phyloP scores from a whole-genome alignment of 2,888 invertebrate species.

The Thymelicus acteon region DNA sequence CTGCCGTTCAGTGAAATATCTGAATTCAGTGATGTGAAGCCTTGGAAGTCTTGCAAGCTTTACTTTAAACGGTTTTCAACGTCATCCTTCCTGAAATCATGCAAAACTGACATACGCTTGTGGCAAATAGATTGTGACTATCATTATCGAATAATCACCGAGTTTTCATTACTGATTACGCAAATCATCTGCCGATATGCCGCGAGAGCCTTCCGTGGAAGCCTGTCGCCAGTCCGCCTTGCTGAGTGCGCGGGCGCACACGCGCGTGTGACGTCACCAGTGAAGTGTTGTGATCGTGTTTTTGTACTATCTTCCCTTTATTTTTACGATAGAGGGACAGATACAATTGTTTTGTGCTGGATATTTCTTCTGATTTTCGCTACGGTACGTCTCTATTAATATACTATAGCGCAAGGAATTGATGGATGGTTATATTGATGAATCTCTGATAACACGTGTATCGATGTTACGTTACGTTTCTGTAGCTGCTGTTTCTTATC shows the following conservation, averaged over 20 bases:
- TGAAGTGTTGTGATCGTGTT: slow-evolving; percentile 58
- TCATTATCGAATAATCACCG: slow-evolving; percentile 41
- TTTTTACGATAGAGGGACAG: slow-evolving; percentile 71
- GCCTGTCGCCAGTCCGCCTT: slow-evolving; percentile 64
- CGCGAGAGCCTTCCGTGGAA: slow-evolving; percentile 48
- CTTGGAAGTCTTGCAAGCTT: too few species aligned
- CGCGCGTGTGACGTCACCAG: slow-evolving; percentile 52
- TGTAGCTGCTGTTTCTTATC: slow-evolving; percentile 30
- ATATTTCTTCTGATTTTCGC: slow-evolving; percentile 57
- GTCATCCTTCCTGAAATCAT: not conserved
- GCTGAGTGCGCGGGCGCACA: slow-evolving; percentile 70
- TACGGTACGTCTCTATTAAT: slow-evolving; percentile 47
- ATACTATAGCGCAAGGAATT: not conserved
- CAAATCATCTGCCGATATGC: slow-evolving; percentile 44
- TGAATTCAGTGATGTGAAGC: too few species aligned
- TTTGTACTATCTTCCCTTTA: slow-evolving; percentile 72
- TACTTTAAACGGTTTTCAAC: not conserved
- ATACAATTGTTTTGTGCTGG: slow-evolving; percentile 55
- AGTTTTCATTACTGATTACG: slow-evolving; percentile 42
- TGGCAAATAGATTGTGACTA: slow-evolving; percentile 9
- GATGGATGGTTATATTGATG: slow-evolving; percentile 42
- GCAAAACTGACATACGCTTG: not conserved
- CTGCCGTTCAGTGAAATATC: too few species aligned
- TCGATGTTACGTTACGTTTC: slow-evolving; percentile 1
- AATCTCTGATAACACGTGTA: slow-evolving; percentile 34